These are phyloP conservation scores for Alcis repandata DNA, from an alignment of 2,888 invertebrate genomes.

Conservation along the genomic window DNA sequence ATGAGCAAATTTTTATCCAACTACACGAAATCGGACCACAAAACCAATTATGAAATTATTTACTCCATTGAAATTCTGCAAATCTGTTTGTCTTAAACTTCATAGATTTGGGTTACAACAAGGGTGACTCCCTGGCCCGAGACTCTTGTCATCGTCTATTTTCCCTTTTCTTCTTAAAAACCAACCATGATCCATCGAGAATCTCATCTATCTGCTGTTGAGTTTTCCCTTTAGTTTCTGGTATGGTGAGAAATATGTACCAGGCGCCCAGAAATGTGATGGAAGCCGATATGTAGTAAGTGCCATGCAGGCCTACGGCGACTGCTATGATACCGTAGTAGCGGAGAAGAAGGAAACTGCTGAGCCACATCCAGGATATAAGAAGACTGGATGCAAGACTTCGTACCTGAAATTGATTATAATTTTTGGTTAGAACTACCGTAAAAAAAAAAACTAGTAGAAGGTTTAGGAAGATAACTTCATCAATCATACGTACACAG, in stretches of 20 bases:
- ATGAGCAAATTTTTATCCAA: background rate
- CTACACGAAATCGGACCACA: background rate
- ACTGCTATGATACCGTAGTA: constrained; percentile 76
- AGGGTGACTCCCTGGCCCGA: constrained; percentile 47
- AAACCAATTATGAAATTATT: background rate
- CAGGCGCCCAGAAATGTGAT: constrained; percentile 73
- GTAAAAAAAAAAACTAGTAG: no score
- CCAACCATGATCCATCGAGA: constrained; percentile 68
- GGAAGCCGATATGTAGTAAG: constrained; percentile 76
- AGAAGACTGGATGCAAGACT: constrained; percentile 79
- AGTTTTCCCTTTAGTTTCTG: constrained; percentile 76
- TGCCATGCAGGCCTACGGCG: constrained; percentile 73
- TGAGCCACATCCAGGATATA: constrained; percentile 82
- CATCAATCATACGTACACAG: background rate
- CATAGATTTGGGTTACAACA: constrained; percentile 42
- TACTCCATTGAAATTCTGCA: background rate
- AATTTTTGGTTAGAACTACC: background rate
- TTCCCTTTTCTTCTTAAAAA: constrained; percentile 57
- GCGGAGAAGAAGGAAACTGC: constrained; percentile 76
- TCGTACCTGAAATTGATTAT: constrained; percentile 66
- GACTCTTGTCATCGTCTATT: constrained; percentile 69
- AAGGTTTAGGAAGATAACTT: no score
- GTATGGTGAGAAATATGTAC: constrained; percentile 68
- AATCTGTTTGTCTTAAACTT: background rate
- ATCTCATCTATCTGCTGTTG: constrained; percentile 72